Percentiles rank a stretch among this genome's conserved stretches.
These are phyloP conservation scores for Tinea pellionella DNA, from an alignment of 2,888 invertebrate species.

Conservation along the genomic window DNA sequence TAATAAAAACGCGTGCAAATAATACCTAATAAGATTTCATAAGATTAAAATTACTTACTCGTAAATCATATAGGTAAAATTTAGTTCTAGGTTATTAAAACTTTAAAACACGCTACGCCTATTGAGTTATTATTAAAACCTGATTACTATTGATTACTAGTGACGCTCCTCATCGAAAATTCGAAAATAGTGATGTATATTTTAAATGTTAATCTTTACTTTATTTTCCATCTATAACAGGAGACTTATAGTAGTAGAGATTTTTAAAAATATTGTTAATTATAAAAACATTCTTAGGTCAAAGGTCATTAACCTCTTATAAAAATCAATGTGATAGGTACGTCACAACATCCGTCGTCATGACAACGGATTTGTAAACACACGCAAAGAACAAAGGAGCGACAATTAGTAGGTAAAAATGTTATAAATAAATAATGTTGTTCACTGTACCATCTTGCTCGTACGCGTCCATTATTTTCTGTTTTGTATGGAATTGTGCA, in stretches of 20 bases:
- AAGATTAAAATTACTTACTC: neutral
- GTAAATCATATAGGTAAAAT: no score
- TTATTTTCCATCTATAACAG: no score
- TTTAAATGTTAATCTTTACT: no score
- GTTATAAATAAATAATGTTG: neutral
- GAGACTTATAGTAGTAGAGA: no score
- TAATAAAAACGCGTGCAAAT: no score
- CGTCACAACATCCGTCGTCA: neutral
- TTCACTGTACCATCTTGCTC: neutral
- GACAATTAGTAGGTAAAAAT: neutral
- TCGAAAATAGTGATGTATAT: no score
- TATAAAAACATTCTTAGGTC: no score
- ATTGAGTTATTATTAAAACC: neutral
- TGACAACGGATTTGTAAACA: neutral
- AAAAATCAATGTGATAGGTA: neutral
- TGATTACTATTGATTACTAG: no score
- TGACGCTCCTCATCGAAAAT: no score
- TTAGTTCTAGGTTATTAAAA: neutral
- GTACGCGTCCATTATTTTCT: neutral
- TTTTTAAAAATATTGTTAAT: no score
- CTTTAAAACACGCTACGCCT: neutral
- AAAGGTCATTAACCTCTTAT: neutral
- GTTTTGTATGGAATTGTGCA: no score
- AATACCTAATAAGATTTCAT: neutral
- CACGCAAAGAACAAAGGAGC: no score